phyloP scores from a whole-genome alignment of 2,797 vertebrate genomes.

The Gephyroberyx darwinii region DNA sequence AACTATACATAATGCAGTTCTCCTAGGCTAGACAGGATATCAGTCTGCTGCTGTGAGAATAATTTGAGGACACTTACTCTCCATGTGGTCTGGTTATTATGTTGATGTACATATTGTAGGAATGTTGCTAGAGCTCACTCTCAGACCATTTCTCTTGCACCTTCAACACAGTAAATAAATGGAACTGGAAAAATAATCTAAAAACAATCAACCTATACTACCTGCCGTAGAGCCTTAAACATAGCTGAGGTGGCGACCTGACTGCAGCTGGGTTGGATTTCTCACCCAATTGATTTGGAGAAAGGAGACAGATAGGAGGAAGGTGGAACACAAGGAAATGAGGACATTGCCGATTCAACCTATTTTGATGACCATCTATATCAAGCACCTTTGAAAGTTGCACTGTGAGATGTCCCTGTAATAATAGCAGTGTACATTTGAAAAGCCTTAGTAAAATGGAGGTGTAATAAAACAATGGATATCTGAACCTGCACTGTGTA shows the following conservation, averaged over 20 bases:
- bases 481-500: constrained; percentile 23
- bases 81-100: constrained; percentile 45
- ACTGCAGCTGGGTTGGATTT: constrained; percentile 9
- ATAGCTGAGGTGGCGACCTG: not conserved
- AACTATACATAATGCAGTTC: constrained; percentile 33
- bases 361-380: constrained; percentile 2
- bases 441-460: constrained; percentile 28
- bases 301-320: not conserved
- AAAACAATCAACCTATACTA: constrained; percentile 8
- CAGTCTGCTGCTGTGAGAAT: constrained; percentile 34
- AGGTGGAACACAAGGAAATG: not conserved
- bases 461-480: constrained; percentile 45
- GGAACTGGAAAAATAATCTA: constrained; percentile 6
- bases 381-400: not conserved
- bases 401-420: constrained; percentile 14
- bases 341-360: constrained; percentile 16
- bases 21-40: constrained; percentile 34
- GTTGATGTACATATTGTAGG: constrained; percentile 34
- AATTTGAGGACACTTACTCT: constrained; percentile 37
- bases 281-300: constrained; percentile 30
- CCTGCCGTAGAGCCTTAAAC: constrained; percentile 21
- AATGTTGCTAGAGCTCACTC: constrained; percentile 27
- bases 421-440: constrained; percentile 33
- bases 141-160: constrained; percentile 18
- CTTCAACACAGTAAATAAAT: constrained; percentile 18